Evolutionary conservation across 2,113 vertebrate species (phyloP), one percentile per base, ranked within the genome.

Genomic region (Cyprinodon tularosa): DNA sequence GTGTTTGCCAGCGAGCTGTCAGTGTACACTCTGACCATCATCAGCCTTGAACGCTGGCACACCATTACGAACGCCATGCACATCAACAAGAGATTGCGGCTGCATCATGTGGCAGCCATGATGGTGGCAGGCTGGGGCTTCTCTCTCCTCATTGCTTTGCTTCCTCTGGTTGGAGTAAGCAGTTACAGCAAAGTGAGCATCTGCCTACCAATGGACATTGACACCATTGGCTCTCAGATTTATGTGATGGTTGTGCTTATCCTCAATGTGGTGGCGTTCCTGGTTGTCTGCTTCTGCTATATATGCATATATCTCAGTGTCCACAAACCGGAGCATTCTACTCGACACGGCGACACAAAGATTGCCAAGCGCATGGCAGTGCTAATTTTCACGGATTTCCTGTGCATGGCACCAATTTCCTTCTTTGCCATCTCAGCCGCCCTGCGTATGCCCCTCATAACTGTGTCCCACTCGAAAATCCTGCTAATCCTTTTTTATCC

Each of bases 371-470:
- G 95, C 75, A 99, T 99, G 97, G 97, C 97, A 0, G 82, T 99
- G 64, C 94, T 99, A n/a, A 96, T 98, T 88, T 99, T 99, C 91
- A 99, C 96, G 0, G 96, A 99, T 86, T 98, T 99, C 65, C 91
- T 95, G 17, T 99, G 97, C 92, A 96, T 97, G 96, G 97, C 96
- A 0, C 97, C 97, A 0, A 99, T 99, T 82, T 97, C 96, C 4
- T 98, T 98, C 84, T 99, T 98, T 47, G 97, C 97, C 69, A 97
- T 99, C 86, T 98, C 97, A 0, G 97, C 97, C 0, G 96, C 96
- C 53, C 94, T 98, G 75, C 93, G 95, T 53, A 91, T 96, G 81
- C 97, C 97, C 47, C 95, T 99, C 40, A 98, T 99, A 83, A 98
- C 96, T 0, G 95, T 99, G 78, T 97, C 96, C 20, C 95, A 98